Conservation (phyloP, 2,797 vertebrate species). For the Spea hammondii region DNA sequence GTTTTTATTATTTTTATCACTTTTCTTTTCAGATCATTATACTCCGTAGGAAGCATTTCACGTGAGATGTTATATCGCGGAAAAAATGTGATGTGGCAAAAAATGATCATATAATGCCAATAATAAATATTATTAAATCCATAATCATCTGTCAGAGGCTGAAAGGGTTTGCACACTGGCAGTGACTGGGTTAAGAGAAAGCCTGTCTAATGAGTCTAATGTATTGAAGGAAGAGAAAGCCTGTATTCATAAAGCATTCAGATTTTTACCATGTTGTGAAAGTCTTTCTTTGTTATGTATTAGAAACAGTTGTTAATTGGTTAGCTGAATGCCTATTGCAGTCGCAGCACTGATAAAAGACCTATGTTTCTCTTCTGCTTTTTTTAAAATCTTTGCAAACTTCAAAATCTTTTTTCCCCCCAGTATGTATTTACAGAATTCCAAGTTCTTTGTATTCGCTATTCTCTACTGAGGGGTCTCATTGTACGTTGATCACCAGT, state of each 20-base stretch:
- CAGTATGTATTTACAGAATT: conserved; percentile 32
- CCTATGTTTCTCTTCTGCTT: conserved; percentile 34
- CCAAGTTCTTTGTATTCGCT: conserved; percentile 19
- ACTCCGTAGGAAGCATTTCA: conserved; percentile 61
- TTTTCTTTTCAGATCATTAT: conserved; percentile 70
- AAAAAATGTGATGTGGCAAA: not conserved
- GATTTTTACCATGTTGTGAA: conserved; percentile 56
- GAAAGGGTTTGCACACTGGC: conserved; percentile 1
- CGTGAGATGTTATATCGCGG: conserved; percentile 29
- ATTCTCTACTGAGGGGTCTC: conserved; percentile 21
- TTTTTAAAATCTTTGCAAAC: conserved; percentile 21
- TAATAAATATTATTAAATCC: not conserved
- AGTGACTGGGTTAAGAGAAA: conserved; percentile 28
- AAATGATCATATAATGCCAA: not conserved
- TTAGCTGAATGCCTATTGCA: conserved; percentile 55
- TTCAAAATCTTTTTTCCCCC: conserved; percentile 26
- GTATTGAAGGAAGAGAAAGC: conserved; percentile 60
- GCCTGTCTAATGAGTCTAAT: conserved; percentile 48
- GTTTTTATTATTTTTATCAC: conserved; percentile 65
- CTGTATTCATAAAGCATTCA: conserved; percentile 59
- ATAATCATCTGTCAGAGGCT: not conserved
- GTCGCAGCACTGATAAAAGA: conserved; percentile 28
- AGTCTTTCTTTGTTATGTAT: conserved; percentile 54
- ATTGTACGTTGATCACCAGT: conserved; percentile 10
- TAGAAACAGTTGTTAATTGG: conserved; percentile 55